Percentiles rank a stretch among this genome's conserved stretches.
Conservation (phyloP, 1,140 invertebrate genomes). For the Potamilus streckersoni region DNA sequence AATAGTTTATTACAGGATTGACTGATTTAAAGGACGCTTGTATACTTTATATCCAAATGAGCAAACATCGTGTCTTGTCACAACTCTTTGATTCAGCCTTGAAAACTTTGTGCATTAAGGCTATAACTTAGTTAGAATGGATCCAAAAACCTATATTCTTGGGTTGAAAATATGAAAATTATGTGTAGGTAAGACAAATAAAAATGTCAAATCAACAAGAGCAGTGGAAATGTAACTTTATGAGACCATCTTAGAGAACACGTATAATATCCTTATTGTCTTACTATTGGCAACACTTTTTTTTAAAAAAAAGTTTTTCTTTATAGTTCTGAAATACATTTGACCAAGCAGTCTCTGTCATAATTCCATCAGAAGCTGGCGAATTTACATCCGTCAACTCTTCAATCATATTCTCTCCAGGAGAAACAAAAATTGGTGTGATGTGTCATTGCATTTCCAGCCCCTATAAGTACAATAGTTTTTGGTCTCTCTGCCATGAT, state of each 20-base stretch:
- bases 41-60: not conserved
- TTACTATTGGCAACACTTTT: not conserved
- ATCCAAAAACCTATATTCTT: not conserved
- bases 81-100: not conserved
- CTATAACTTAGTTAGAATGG: not conserved
- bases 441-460: no score
- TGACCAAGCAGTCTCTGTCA: not conserved
- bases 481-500: no score
- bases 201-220: conserved; percentile 5
- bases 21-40: not conserved
- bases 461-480: no score
- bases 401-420: no score
- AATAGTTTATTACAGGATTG: not conserved
- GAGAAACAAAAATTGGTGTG: no score
- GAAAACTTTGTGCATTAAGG: not conserved
- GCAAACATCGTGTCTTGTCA: not conserved
- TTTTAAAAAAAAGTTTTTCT: not conserved
- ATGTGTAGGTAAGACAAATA: not conserved
- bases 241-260: conserved; percentile 11
- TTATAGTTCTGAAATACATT: conserved; percentile 4
- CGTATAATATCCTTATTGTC: not conserved
- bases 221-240: conserved; percentile 5
- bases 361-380: not conserved
- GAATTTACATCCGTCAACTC: no score
- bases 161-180: not conserved